These are phyloP conservation scores for Camarhynchus parvulus DNA, from an alignment of 2,113 vertebrate genomes.

Conservation along the genomic window DNA sequence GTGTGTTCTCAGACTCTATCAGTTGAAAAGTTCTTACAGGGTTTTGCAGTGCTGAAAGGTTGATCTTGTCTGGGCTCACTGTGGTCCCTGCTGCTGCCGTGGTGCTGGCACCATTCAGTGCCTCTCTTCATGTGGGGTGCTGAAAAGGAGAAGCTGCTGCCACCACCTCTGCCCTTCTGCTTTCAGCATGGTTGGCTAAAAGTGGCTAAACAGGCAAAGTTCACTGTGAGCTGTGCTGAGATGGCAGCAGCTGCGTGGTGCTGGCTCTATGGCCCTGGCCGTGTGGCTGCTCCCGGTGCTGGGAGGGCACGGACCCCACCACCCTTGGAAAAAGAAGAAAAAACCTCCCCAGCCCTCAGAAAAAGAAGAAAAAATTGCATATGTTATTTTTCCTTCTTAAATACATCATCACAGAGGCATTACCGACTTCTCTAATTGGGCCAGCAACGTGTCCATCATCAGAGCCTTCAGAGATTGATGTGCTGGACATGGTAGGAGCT, in stretches of 20 bases:
- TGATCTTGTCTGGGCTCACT: background rate
- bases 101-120: fast-evolving
- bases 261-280: background rate
- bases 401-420: background rate
- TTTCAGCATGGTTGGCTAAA: background rate
- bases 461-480: background rate
- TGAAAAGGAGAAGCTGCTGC: too few relatives aligned
- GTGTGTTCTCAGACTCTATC: background rate
- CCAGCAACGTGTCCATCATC: background rate
- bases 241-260: background rate
- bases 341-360: background rate
- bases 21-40: background rate
- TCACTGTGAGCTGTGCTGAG: background rate
- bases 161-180: background rate
- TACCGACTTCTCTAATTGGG: background rate
- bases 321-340: background rate
- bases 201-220: background rate
- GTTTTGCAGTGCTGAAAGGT: background rate
- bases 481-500: background rate
- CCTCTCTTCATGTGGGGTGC: background rate
- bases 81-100: background rate
- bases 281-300: fast-evolving
- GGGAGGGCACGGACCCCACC: fast-evolving
- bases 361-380: background rate
- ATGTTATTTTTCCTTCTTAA: background rate